Percentiles rank a stretch among this genome's conserved stretches.
Conservation (phyloP, 1,140 invertebrate species). For the Cyclargus thomasi region DNA sequence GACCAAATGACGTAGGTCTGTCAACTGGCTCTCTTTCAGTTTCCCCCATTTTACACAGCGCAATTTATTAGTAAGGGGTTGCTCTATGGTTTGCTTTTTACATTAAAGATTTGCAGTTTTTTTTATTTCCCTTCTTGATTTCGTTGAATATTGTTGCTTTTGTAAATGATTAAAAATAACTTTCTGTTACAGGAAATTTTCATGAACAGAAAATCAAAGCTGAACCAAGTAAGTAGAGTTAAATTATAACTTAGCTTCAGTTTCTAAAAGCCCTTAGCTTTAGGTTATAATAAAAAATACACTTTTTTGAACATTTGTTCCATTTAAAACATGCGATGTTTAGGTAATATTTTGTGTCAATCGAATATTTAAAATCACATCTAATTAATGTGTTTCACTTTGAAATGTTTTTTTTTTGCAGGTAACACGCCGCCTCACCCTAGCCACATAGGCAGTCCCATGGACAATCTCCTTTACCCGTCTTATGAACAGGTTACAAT, state of each 20-base stretch:
- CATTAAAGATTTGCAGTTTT: too few relatives aligned
- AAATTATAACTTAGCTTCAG: constrained; percentile 10
- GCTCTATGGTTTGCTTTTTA: too few relatives aligned
- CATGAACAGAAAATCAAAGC: constrained; percentile 45
- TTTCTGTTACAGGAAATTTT: constrained; percentile 38
- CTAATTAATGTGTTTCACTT: too few relatives aligned
- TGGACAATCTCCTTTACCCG: constrained; percentile 26
- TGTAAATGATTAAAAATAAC: background rate
- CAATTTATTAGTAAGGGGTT: too few relatives aligned
- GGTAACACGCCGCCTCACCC: constrained; percentile 37
- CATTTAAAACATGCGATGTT: too few relatives aligned
- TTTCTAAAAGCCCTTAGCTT: background rate
- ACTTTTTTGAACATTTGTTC: background rate
- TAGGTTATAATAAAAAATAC: background rate
- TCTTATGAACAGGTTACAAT: constrained; percentile 29
- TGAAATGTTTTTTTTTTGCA: constrained; percentile 25
- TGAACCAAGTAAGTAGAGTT: constrained; percentile 46
- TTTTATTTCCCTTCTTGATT: too few relatives aligned
- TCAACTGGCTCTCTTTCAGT: too few relatives aligned
- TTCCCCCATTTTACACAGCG: too few relatives aligned
- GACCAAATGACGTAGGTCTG: too few relatives aligned
- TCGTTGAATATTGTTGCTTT: too few relatives aligned
- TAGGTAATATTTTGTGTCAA: too few relatives aligned
- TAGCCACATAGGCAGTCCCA: constrained; percentile 35
- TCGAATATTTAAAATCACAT: too few relatives aligned